Evolutionary conservation across 2,113 vertebrate species (phyloP).

Genomic region (Ammospiza caudacuta): DNA sequence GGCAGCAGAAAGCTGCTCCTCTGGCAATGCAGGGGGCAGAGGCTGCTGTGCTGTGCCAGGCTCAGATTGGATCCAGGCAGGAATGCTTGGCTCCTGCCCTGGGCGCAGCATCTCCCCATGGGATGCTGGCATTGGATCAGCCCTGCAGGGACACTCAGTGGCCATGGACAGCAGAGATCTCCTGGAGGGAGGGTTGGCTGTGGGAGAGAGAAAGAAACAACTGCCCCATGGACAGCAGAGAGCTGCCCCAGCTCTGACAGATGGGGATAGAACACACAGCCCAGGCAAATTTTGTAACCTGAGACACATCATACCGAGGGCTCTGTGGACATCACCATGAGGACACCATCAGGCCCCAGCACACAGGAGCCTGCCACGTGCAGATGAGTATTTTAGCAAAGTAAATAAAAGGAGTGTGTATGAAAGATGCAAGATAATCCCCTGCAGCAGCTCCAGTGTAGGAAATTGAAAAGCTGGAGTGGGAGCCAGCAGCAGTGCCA

Average conservation of each 20-base stretch:
- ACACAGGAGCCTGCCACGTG: rapidly evolving
- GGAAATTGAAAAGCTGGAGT: not conserved
- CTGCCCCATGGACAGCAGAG: too few relatives aligned
- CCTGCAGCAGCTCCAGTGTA: not conserved
- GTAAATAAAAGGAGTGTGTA: not conserved
- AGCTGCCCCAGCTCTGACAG: too few relatives aligned
- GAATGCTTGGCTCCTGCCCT: too few relatives aligned
- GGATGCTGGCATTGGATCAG: too few relatives aligned
- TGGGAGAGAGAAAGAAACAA: not conserved
- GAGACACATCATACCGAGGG: rapidly evolving
- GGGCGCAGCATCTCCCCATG: too few relatives aligned
- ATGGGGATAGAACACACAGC: not conserved
- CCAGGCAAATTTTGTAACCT: not conserved
- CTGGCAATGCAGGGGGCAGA: too few relatives aligned
- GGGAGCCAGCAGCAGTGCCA: not conserved
- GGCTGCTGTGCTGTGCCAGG: too few relatives aligned
- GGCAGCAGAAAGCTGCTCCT: too few relatives aligned
- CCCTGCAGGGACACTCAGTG: too few relatives aligned
- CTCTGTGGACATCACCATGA: not conserved
- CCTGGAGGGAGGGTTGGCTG: too few relatives aligned
- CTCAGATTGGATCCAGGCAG: too few relatives aligned
- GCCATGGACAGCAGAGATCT: too few relatives aligned
- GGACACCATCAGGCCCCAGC: not conserved
- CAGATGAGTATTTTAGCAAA: not conserved
- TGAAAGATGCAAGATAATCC: not conserved